Base-by-base conservation (phyloP, 2,797 vertebrate species). In the Pantherophis vulpinus region DNA sequence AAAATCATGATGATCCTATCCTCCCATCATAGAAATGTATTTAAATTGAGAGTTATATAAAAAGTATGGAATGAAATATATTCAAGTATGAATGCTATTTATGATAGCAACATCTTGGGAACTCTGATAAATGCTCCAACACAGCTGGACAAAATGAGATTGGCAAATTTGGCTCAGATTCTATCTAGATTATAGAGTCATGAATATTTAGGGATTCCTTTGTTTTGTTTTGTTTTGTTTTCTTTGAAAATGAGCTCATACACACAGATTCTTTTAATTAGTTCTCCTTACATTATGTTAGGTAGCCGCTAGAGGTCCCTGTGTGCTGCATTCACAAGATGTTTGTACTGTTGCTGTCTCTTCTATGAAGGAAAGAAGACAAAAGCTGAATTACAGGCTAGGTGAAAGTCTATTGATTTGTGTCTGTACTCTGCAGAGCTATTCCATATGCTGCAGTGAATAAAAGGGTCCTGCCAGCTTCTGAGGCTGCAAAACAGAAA, bases 271-370 rank as follows among this genome's bases (percentile, higher is more conserved):
- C 10, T 83, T 79, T 83, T 83, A 83, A 47, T 83, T n/a, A 23
- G 2, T 83, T 3, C 32, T 61, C 20, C 42, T n/a, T 91, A n/a
- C 42, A 47, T 37, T 87, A 74, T 25, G 29, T 27, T 2, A 74
- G 74, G 60, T 5, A 47, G 25, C 90, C 94, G 32, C 90, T 93
- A 94, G 94, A 93, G 87, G 94, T 47, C 94, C 89, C 94, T 74
- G 60, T 51, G 56, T 12, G 42, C 87, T 91, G n/a, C 13, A 12
- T 25, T 89, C 89, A 51, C 54, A 83, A 58, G 5, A 29, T 37
- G 90, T 14, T 27, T 74, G 23, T 29, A 18, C 12, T 29, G 58
- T 58, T 16, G 54, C 51, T 51, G 16, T n/a, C 42, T 91, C 89
- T 83, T 59, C 54, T 13, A 66, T 55, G 60, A 42, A 90, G 61